phyloP scores from a whole-genome alignment of 2,113 vertebrate species.

The Nanorana parkeri region DNA sequence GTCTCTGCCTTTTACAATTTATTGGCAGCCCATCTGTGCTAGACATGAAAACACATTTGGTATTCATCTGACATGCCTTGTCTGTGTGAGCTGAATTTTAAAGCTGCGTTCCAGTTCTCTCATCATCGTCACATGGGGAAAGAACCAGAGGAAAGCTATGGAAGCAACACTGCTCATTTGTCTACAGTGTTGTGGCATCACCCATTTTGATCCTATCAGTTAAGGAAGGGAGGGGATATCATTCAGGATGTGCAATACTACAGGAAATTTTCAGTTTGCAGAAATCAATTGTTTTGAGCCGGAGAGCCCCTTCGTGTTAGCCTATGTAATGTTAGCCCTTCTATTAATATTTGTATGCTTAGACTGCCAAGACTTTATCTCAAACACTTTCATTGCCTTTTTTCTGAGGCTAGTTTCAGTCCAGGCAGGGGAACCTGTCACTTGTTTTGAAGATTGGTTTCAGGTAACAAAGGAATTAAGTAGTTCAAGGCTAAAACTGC shows the following conservation, averaged over 20 bases:
- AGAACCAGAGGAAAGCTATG: neutral
- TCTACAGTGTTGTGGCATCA: conserved; percentile 17
- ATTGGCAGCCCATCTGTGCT: conserved; percentile 42
- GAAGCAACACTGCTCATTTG: neutral
- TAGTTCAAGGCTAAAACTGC: too few species aligned
- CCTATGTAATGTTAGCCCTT: conserved; percentile 18
- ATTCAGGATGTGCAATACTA: conserved; percentile 22
- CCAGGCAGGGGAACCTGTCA: neutral
- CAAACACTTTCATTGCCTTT: conserved; percentile 5
- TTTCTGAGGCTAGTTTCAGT: neutral
- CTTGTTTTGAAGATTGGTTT: neutral
- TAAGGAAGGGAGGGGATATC: conserved; percentile 42
- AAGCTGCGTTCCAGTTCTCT: conserved; percentile 16
- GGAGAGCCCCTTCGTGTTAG: neutral
- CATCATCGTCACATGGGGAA: conserved; percentile 23
- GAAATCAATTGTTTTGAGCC: conserved; percentile 10
- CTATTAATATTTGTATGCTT: conserved; percentile 1
- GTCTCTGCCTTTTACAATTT: conserved; percentile 45
- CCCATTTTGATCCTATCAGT: neutral
- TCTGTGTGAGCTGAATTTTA: conserved; percentile 20
- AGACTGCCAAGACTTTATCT: neutral
- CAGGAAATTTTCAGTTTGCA: neutral
- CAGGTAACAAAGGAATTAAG: too few species aligned
- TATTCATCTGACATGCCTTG: conserved; percentile 43
- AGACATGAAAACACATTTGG: conserved; percentile 53